Evolutionary conservation across 2,888 invertebrate genomes (phyloP), one percentile per base, ranked within the genome.

Genomic region (Chorisops tibialis): DNA sequence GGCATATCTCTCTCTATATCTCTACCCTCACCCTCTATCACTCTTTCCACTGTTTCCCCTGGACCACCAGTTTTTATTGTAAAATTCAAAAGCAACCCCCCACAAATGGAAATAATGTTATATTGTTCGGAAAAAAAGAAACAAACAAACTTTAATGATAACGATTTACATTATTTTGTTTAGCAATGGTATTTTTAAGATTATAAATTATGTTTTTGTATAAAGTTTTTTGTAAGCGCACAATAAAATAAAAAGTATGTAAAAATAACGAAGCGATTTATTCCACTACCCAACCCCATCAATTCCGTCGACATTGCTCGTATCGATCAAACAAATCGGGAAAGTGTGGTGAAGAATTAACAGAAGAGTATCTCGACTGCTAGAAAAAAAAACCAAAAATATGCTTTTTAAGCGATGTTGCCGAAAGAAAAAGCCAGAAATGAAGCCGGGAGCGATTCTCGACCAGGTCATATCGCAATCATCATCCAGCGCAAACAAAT

Each of bases 391-490:
- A 37, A 19, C 12, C 14, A 9, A 35, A 3, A 49, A 62, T 63
- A 61, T 59, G 61, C 72, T 76, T 35, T 71, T 76, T 6, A 76
- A 74, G 65, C 74, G 71, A 73, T 76, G 74, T 66, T 70, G 77
- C 49, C 73, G 77, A 9, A 79, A 77, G 63, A 78, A 77, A 65
- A 74, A 75, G 30, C 75, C 74, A 35, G 76, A 78, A 68, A 75
- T 77, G 74, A 76, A 77, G 66, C 79, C 79, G 9, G 91, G 93
- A 59, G 90, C 91, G 38, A 93, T 93, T 64, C 84, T 94, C 71
- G 94, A 94, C 75, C 83, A 92, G 49, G 93, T 94, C 66, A 93
- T 94, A 72, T 93, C 93, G 14, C 93, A 93, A 71, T 88, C 91
- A 1, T 76, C 77, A 35, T 88, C 89, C 62, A 88, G 87, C 70